A percentile compares a stretch with the other conserved stretches of the same genome.
Conservation (phyloP, 2,797 vertebrate genomes). For the Acanthopagrus latus region DNA sequence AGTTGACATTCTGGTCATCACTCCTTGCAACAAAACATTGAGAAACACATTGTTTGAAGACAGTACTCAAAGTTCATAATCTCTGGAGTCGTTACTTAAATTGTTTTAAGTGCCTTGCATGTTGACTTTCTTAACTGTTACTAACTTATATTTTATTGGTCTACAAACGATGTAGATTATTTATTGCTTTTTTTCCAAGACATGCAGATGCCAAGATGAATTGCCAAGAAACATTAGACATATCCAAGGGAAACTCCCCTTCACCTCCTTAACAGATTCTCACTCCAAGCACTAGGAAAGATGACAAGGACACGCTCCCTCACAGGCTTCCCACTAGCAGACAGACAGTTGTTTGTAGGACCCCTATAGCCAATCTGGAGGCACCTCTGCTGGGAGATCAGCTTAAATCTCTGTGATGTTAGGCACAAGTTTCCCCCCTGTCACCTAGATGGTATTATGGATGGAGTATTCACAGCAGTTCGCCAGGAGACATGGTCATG, state of each 20-base stretch:
- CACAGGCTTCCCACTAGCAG: constrained; percentile 9
- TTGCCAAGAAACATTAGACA: background rate
- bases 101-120: background rate
- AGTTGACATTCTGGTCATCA: background rate
- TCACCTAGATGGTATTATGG: background rate
- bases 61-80: background rate
- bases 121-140: background rate
- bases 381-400: constrained; percentile 3
- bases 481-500: constrained; percentile 20
- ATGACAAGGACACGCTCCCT: constrained; percentile 12
- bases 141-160: no score
- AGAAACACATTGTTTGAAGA: background rate
- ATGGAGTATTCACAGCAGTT: constrained; percentile 35
- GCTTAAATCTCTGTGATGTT: constrained; percentile 4
- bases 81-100: background rate
- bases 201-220: background rate
- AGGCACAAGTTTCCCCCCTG: constrained; percentile 16
- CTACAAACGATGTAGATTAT: background rate
- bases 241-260: background rate
- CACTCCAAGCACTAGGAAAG: background rate
- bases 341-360: background rate
- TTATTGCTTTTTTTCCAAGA: background rate
- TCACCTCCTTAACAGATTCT: background rate
- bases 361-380: background rate
- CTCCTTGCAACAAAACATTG: background rate